Evolutionary conservation across 2,888 invertebrate genomes (phyloP).

Genomic region (Terebella lapidaria): DNA sequence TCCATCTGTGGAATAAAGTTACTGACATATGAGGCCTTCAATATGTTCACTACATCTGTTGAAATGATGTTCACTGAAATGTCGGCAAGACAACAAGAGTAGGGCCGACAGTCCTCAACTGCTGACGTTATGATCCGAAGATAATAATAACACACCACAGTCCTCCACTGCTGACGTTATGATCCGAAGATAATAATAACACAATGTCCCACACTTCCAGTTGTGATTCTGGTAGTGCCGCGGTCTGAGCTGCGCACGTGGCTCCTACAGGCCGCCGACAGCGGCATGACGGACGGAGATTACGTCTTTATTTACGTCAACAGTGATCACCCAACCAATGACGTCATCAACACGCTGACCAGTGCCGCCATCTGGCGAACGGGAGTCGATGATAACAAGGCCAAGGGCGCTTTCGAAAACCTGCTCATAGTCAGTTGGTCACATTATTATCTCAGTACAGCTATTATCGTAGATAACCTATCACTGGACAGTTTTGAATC

Average conservation of each 20-base stretch:
- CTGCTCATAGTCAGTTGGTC: slow-evolving; percentile 36
- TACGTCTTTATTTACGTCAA: slow-evolving; percentile 42
- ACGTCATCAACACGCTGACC: not conserved
- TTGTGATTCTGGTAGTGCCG: slow-evolving; percentile 38
- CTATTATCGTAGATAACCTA: not conserved
- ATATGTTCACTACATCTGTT: too few species aligned
- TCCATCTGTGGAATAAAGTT: too few species aligned
- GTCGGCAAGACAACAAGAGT: too few species aligned
- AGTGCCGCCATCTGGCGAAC: slow-evolving; percentile 30
- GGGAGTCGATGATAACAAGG: slow-evolving; percentile 28
- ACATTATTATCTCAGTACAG: not conserved
- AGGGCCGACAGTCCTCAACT: too few species aligned
- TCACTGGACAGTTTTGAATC: too few species aligned
- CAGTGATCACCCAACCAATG: slow-evolving; percentile 22
- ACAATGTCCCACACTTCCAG: too few species aligned
- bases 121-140: too few species aligned
- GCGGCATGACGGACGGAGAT: slow-evolving; percentile 38
- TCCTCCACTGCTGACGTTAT: too few species aligned
- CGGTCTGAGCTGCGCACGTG: slow-evolving; percentile 31
- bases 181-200: too few species aligned
- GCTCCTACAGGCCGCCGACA: slow-evolving; percentile 34
- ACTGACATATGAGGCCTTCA: too few species aligned
- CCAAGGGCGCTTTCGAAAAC: slow-evolving; percentile 34
- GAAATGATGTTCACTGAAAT: too few species aligned
- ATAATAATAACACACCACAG: too few species aligned